Evolutionary conservation across 2,113 vertebrate species (phyloP).

Genomic region (Lucifuga dentata): DNA sequence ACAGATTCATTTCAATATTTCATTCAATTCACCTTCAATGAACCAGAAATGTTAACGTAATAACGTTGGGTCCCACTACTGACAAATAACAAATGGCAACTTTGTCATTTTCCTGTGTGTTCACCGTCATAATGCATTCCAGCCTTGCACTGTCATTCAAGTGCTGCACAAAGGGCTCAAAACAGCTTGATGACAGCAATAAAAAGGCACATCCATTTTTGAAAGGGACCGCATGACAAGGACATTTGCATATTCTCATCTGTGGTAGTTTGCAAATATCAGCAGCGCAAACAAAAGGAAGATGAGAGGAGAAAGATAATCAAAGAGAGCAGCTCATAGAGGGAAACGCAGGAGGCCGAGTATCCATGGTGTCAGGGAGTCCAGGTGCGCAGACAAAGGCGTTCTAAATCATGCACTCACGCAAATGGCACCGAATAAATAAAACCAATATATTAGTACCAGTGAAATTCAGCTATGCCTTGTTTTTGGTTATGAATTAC

Average conservation of each 20-base stretch:
- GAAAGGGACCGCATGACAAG: slow-evolving; percentile 51
- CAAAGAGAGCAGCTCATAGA: slow-evolving; percentile 70
- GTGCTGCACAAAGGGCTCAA: slow-evolving; percentile 51
- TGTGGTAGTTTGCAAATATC: slow-evolving; percentile 40
- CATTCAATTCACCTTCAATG: neutral
- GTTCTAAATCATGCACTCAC: slow-evolving; percentile 35
- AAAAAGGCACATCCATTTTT: slow-evolving; percentile 56
- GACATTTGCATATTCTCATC: slow-evolving; percentile 69
- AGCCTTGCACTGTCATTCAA: slow-evolving; percentile 53
- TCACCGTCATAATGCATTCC: slow-evolving; percentile 41
- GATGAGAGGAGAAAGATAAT: slow-evolving; percentile 72
- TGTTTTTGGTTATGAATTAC: too few relatives aligned
- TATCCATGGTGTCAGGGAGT: slow-evolving; percentile 19
- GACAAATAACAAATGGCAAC: slow-evolving; percentile 46
- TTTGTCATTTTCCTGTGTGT: slow-evolving; percentile 35
- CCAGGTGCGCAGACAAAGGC: slow-evolving; percentile 69
- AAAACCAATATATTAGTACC: neutral
- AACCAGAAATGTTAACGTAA: slow-evolving; percentile 28
- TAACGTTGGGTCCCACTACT: neutral
- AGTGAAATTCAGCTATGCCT: too few relatives aligned
- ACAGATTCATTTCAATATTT: neutral
- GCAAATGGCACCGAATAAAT: slow-evolving; percentile 35
- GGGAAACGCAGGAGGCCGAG: slow-evolving; percentile 16
- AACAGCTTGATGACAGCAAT: slow-evolving; percentile 56
- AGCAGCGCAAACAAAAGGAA: slow-evolving; percentile 59